These are phyloP conservation scores for Allophyes oxyacanthae DNA, from an alignment of 2,888 invertebrate genomes.

Conservation along the genomic window DNA sequence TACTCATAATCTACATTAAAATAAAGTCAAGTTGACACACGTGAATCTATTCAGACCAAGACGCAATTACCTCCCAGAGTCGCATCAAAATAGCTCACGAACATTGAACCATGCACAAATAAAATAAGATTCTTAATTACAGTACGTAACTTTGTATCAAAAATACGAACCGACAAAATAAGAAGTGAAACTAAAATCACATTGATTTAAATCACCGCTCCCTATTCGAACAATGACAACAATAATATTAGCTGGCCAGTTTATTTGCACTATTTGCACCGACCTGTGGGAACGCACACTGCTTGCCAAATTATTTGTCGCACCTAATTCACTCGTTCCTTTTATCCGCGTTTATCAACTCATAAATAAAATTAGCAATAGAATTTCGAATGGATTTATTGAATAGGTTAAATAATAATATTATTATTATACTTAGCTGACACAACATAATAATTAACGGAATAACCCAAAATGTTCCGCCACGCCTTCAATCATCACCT, in stretches of 20 bases:
- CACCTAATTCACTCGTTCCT: slow-evolving; percentile 10
- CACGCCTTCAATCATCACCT: background rate
- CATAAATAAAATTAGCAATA: slow-evolving; percentile 31
- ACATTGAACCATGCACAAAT: background rate
- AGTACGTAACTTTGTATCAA: background rate
- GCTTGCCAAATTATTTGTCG: slow-evolving; percentile 43
- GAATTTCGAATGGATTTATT: slow-evolving; percentile 6
- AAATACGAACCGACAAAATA: background rate
- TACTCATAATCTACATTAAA: too few species aligned
- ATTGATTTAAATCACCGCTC: slow-evolving; percentile 11
- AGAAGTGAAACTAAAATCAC: slow-evolving; percentile 7
- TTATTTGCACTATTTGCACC: slow-evolving; percentile 45
- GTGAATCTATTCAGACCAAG: too few species aligned
- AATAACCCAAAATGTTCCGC: too few species aligned
- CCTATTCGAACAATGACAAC: slow-evolving; percentile 19
- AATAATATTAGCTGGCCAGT: slow-evolving; percentile 31
- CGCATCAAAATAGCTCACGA: background rate
- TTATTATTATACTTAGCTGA: too few species aligned
- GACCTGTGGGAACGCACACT: slow-evolving; percentile 47
- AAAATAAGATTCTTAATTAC: too few species aligned
- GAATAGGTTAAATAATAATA: too few species aligned
- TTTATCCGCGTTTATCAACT: slow-evolving; percentile 12
- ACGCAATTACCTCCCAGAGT: background rate
- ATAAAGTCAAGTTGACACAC: too few species aligned
- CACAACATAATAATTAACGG: too few species aligned